A percentile compares a stretch with the other conserved stretches of the same genome.
These are phyloP conservation scores for Lates japonicus DNA, from an alignment of 2,797 vertebrate genomes.

Conservation along the genomic window DNA sequence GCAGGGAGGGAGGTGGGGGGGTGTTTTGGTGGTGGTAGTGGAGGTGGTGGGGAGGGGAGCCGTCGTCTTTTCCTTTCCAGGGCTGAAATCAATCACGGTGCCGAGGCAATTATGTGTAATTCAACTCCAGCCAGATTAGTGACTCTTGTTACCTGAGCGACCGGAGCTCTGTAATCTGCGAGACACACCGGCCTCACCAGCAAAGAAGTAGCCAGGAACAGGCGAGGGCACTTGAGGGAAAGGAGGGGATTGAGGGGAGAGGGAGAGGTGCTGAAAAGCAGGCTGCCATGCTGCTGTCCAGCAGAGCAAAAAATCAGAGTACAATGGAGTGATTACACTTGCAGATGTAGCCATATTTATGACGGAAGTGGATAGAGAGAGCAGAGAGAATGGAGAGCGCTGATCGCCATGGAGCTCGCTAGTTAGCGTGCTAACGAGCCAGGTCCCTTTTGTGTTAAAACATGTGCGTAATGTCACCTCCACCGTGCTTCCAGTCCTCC, in stretches of 20 bases:
- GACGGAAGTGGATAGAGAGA: conserved; percentile 60
- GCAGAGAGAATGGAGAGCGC: conserved; percentile 58
- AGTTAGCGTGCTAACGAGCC: conserved; percentile 80
- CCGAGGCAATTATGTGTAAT: conserved; percentile 99
- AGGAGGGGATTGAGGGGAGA: conserved; percentile 69
- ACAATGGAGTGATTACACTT: conserved; percentile 99
- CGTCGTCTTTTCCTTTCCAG: conserved; percentile 87
- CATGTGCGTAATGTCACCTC: conserved; percentile 75
- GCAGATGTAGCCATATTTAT: conserved; percentile 96
- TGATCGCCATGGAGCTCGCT: conserved; percentile 75
- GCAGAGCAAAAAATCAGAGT: conserved; percentile 98
- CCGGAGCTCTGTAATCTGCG: conserved; percentile 84
- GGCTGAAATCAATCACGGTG: conserved; percentile 98
- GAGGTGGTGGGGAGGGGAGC: conserved; percentile 56
- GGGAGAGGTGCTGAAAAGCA: conserved; percentile 91
- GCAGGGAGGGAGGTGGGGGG: conserved; percentile 74
- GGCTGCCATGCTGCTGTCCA: conserved; percentile 90
- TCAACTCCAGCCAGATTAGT: conserved; percentile 96
- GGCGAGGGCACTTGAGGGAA: conserved; percentile 87
- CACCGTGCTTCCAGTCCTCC: conserved; percentile 43
- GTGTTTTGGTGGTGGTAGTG: conserved; percentile 30
- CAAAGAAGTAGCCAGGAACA: conserved; percentile 78
- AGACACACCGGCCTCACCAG: conserved; percentile 72
- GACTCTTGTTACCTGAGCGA: conserved; percentile 98
- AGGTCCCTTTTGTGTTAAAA: conserved; percentile 77